These are phyloP conservation scores for Gorsachius magnificus DNA, from an alignment of 2,797 vertebrate species.

Conservation along the genomic window DNA sequence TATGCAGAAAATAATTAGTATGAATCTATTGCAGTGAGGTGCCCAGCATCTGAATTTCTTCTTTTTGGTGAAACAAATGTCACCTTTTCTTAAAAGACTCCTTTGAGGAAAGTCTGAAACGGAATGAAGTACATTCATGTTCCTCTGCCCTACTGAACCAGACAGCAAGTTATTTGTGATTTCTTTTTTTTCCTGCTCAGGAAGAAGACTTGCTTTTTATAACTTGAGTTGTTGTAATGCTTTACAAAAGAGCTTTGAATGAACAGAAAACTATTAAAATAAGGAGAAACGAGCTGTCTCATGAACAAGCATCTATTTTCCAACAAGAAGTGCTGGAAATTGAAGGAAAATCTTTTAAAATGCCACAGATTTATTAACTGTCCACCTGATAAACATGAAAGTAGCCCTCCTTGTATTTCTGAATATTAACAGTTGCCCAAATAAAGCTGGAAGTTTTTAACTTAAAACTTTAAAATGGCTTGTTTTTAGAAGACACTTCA, in stretches of 20 bases:
- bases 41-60: not conserved
- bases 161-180: not conserved
- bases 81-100: not conserved
- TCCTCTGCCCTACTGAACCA: not conserved
- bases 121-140: not conserved
- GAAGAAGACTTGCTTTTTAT: not conserved
- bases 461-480: not conserved
- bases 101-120: not conserved
- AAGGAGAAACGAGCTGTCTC: not conserved
- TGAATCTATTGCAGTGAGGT: not conserved
- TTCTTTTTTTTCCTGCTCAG: not conserved
- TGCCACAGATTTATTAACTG: not conserved
- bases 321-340: not conserved
- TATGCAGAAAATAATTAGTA: not conserved
- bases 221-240: not conserved
- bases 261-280: not conserved
- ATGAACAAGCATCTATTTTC: not conserved
- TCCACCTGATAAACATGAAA: not conserved
- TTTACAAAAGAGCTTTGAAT: not conserved
- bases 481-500: not conserved
- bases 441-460: not conserved
- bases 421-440: not conserved
- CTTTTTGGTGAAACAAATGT: not conserved
- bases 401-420: not conserved
- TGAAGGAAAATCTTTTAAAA: not conserved